Conservation (phyloP, 2,113 vertebrate genomes). For the Ptilonorhynchus violaceus region DNA sequence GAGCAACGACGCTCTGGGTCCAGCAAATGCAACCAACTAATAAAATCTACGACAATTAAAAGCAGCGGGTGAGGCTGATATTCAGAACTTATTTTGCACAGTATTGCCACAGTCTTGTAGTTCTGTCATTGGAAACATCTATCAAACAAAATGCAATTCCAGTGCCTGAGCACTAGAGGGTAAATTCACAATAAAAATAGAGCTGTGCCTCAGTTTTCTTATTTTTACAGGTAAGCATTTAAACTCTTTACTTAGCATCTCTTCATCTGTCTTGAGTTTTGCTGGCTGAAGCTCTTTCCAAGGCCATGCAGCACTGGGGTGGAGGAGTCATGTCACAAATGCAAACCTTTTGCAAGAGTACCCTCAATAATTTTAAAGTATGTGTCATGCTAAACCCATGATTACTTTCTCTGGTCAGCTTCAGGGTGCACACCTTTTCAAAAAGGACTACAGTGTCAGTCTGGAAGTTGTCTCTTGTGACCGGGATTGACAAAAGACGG, state of each 20-base stretch:
- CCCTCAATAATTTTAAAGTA: background rate
- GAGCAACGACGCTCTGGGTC: background rate
- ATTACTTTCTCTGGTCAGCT: background rate
- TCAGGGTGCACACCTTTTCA: background rate
- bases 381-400: background rate
- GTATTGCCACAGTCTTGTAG: background rate
- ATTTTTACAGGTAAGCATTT: background rate
- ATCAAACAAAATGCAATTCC: background rate
- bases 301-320: background rate
- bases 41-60: background rate
- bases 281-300: background rate
- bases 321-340: background rate
- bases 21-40: background rate
- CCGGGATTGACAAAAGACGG: background rate
- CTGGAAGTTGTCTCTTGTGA: background rate
- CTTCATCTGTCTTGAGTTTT: background rate
- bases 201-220: conserved; percentile 22
- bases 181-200: background rate
- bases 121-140: background rate
- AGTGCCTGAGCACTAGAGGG: conserved; percentile 15
- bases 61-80: background rate
- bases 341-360: background rate
- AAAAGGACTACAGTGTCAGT: background rate
- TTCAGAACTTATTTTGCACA: background rate
- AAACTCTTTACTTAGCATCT: background rate